phyloP scores from a whole-genome alignment of 2,888 invertebrate genomes.

The Diarsia dahlii region DNA sequence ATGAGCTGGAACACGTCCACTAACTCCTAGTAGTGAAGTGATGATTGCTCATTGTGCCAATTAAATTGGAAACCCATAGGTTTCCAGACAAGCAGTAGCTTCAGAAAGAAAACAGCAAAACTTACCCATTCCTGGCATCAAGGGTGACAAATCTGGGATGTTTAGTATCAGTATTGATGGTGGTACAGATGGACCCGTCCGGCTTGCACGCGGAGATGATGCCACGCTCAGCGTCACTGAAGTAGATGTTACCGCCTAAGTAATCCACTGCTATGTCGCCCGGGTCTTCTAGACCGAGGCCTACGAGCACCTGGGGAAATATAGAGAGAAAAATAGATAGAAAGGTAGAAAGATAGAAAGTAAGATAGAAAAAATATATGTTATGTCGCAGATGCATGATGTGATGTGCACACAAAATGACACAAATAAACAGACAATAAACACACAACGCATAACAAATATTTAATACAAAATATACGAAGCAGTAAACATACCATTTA shows the following conservation, averaged over 20 bases:
- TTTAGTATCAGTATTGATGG: constrained; percentile 91
- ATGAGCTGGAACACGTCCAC: background rate
- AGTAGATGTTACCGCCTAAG: constrained; percentile 95
- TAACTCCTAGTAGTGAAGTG: no score
- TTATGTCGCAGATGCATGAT: no score
- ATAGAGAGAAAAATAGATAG: no score
- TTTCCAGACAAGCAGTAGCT: background rate
- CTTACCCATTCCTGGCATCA: constrained; percentile 92
- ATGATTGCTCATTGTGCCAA: no score
- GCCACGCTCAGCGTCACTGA: constrained; percentile 93
- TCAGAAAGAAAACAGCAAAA: background rate
- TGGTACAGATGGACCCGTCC: constrained; percentile 92
- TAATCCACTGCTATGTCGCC: constrained; percentile 95
- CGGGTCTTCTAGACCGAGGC: constrained; percentile 93
- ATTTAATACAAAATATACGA: no score
- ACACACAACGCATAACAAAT: no score
- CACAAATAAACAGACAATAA: no score
- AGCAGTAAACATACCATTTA: no score
- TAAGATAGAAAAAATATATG: no score
- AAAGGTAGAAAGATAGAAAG: no score
- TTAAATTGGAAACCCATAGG: no score
- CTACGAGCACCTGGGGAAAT: constrained; percentile 87
- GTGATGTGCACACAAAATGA: no score
- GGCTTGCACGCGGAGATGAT: constrained; percentile 94
- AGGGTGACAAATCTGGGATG: constrained; percentile 93